These are phyloP conservation scores for Novumbra hubbsi DNA, from an alignment of 2,797 vertebrate genomes.

Conservation along the genomic window DNA sequence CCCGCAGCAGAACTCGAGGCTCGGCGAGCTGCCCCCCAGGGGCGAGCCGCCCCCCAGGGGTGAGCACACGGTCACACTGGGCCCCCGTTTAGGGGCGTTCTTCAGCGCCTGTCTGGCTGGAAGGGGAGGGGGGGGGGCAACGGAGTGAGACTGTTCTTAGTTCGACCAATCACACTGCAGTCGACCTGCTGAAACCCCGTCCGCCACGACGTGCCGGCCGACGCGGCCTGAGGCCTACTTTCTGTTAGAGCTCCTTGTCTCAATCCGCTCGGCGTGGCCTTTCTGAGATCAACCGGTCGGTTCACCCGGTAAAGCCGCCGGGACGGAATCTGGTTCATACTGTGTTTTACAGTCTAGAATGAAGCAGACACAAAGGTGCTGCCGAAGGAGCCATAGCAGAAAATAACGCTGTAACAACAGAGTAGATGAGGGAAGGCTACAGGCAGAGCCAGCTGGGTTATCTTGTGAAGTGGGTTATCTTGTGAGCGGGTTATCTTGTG, in stretches of 20 bases:
- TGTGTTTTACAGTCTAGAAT: neutral
- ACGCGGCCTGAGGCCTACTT: neutral
- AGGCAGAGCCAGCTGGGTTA: neutral
- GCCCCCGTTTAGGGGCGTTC: conserved; percentile 82
- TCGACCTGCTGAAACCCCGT: neutral
- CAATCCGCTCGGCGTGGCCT: neutral
- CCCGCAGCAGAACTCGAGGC: conserved; percentile 81
- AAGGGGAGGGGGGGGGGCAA: conserved; percentile 42
- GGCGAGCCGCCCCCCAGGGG: conserved; percentile 83
- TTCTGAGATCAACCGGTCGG: neutral
- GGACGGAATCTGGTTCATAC: neutral
- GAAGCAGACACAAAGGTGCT: neutral
- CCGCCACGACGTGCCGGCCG: neutral
- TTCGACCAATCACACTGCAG: conserved; percentile 20
- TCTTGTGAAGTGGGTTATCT: neutral
- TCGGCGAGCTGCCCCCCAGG: conserved; percentile 82
- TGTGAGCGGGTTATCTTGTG: neutral
- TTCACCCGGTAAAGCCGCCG: neutral
- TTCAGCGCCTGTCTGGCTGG: conserved; percentile 91
- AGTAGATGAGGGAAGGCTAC: neutral
- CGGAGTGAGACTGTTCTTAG: conserved; percentile 36
- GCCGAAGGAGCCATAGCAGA: neutral
- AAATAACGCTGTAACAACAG: neutral
- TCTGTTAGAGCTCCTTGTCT: neutral
- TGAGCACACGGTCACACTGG: conserved; percentile 80